phyloP scores from a whole-genome alignment of 1,140 invertebrate species.

The Teleopsis dalmanni region DNA sequence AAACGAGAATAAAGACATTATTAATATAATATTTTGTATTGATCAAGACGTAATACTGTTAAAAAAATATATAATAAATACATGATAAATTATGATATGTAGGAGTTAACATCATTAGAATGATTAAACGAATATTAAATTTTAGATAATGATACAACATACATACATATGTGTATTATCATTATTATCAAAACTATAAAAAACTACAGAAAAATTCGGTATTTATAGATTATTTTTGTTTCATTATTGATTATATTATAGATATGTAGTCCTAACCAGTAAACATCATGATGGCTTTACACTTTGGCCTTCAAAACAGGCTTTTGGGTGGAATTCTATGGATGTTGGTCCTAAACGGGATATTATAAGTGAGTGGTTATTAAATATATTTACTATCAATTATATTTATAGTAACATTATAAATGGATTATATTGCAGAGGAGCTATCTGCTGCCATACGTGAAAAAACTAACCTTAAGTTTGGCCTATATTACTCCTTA shows the following conservation, averaged over 20 bases:
- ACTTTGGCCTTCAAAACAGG: conserved; percentile 76
- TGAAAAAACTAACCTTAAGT: conserved; percentile 56
- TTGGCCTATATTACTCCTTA: conserved; percentile 83
- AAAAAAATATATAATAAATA: no score
- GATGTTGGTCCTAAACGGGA: conserved; percentile 81
- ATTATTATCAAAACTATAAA: no score
- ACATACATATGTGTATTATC: no score
- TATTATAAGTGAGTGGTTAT: conserved; percentile 53
- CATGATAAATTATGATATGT: no score
- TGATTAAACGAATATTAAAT: no score
- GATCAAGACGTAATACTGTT: no score
- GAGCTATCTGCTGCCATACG: conserved; percentile 67
- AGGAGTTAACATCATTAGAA: no score
- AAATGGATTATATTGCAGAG: conserved; percentile 15
- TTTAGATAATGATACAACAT: no score
- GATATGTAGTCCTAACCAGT: conserved; percentile 82
- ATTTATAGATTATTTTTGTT: no score
- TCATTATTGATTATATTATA: conserved; percentile 42
- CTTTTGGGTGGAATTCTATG: conserved; percentile 84
- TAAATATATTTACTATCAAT: conserved; percentile 23
- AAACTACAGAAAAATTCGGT: no score
- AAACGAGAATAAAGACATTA: no score
- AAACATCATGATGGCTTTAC: conserved; percentile 94
- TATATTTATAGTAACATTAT: neutral
- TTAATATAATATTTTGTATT: no score